Conservation (phyloP, 2,888 invertebrate species). For the Escarpia spicata region DNA sequence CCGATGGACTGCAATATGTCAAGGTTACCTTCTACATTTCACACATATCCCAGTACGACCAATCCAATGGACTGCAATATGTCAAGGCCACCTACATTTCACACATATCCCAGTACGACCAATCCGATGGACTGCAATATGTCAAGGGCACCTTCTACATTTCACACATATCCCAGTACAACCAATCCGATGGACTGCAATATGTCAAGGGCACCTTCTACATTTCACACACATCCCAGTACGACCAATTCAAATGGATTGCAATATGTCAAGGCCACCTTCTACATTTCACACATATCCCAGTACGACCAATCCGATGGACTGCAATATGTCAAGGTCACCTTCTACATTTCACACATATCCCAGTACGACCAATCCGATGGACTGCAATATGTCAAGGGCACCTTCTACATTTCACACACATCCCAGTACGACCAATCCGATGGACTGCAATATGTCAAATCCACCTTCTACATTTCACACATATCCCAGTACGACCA, state of each 20-base stretch:
- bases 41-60: constrained; percentile 77
- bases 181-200: constrained; percentile 74
- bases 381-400: constrained; percentile 73
- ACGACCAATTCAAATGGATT: constrained; percentile 75
- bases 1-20: constrained; percentile 73
- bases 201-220: constrained; percentile 20
- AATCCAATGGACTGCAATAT: constrained; percentile 74
- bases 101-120: constrained; percentile 77
- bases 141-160: neutral
- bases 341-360: constrained; percentile 76
- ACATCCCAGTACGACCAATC: constrained; percentile 65
- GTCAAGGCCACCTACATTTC: constrained; percentile 64
- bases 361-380: constrained; percentile 69
- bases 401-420: neutral
- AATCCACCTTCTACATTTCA: constrained; percentile 67
- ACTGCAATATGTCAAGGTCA: constrained; percentile 67
- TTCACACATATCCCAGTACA: constrained; percentile 79
- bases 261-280: constrained; percentile 40
- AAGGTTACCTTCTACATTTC: constrained; percentile 63
- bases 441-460: constrained; percentile 73
- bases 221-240: constrained; percentile 51
- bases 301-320: constrained; percentile 71
- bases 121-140: constrained; percentile 74
- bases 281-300: constrained; percentile 78
- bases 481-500: constrained; percentile 76